Conservation (phyloP, 2,113 vertebrate genomes). For the Agelaius tricolor region DNA sequence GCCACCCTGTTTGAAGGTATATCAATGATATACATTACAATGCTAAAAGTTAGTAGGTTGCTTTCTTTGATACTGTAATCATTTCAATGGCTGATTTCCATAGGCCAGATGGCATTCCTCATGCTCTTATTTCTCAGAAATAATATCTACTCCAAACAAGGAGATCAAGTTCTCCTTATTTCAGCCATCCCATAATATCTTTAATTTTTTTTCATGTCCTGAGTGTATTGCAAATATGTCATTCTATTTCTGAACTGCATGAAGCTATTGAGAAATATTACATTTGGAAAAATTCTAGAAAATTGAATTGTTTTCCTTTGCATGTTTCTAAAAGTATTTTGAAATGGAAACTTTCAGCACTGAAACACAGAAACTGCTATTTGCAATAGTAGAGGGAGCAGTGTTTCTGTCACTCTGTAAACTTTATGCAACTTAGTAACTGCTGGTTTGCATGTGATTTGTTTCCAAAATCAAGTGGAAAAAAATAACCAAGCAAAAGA, state of each 20-base stretch:
- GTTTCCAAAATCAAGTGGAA: neutral
- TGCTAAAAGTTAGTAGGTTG: neutral
- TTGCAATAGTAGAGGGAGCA: neutral
- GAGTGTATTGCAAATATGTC: neutral
- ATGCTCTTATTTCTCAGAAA: conserved; percentile 10
- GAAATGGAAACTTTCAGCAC: neutral
- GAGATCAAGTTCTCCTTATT: neutral
- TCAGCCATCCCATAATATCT: neutral
- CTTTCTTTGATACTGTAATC: neutral
- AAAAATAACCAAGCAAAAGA: neutral
- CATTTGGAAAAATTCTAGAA: neutral
- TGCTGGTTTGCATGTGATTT: neutral
- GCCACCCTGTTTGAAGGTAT: neutral
- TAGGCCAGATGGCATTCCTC: neutral
- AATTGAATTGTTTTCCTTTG: neutral
- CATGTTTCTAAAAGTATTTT: neutral
- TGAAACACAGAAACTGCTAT: neutral
- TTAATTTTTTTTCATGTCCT: neutral
- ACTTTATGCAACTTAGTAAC: neutral
- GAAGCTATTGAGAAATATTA: neutral
- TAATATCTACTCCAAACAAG: neutral
- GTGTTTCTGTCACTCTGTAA: neutral
- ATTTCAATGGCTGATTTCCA: neutral
- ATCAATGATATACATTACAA: neutral
- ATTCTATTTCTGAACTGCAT: neutral